Percentiles rank a stretch among this genome's conserved stretches.
These are phyloP conservation scores for Anolis sagrei DNA, from an alignment of 2,113 vertebrate species.

Conservation along the genomic window DNA sequence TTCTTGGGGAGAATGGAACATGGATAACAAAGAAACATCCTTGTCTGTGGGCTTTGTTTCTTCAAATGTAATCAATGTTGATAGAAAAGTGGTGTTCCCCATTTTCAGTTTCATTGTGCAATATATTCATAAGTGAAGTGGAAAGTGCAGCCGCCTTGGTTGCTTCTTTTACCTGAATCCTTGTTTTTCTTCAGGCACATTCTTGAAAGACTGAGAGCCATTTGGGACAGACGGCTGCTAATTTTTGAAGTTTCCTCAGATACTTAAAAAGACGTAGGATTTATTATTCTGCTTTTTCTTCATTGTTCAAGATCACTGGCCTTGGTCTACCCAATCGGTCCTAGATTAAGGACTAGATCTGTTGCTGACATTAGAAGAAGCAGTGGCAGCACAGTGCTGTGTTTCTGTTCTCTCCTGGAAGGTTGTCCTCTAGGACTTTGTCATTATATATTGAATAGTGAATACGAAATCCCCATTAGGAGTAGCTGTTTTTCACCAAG, in stretches of 20 bases:
- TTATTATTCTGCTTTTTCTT: too few relatives aligned
- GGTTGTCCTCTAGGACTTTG: background rate
- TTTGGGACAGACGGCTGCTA: too few relatives aligned
- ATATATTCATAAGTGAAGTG: background rate
- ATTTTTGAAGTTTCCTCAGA: too few relatives aligned
- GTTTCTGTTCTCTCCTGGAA: background rate
- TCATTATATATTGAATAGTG: background rate
- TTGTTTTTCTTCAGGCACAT: too few relatives aligned
- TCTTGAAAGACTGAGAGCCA: too few relatives aligned
- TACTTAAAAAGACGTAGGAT: too few relatives aligned
- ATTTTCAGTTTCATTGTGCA: background rate
- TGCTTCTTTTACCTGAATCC: background rate
- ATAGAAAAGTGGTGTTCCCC: background rate
- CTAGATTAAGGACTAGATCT: too few relatives aligned
- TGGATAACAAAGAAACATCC: background rate
- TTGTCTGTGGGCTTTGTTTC: background rate
- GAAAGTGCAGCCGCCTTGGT: too few relatives aligned
- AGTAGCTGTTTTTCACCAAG: background rate
- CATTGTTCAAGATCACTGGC: background rate
- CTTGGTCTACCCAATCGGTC: too few relatives aligned
- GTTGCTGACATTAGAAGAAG: background rate
- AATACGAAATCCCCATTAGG: background rate
- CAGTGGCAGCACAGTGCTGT: too few relatives aligned
- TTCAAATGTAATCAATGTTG: background rate
- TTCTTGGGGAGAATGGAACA: background rate